These are phyloP conservation scores for Pristionchus entomophagus DNA, from an alignment of 2,888 invertebrate species.

Conservation along the genomic window DNA sequence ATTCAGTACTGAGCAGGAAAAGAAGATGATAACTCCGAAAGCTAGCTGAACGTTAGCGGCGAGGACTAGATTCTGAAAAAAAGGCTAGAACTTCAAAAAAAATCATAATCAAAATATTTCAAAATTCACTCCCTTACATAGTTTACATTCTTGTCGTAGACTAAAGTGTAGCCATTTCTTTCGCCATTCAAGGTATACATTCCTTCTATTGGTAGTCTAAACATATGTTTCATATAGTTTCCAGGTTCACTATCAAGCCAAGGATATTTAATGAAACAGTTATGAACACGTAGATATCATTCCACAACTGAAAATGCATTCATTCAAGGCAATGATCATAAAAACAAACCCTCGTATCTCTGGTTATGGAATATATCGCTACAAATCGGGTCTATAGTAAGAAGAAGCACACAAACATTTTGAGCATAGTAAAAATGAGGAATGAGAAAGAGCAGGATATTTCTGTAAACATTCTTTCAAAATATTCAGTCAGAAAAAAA, in stretches of 20 bases:
- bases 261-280: background rate
- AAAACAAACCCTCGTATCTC: too few relatives aligned
- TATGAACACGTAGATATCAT: background rate
- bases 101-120: too few relatives aligned
- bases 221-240: too few relatives aligned
- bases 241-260: background rate
- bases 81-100: background rate
- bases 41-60: too few relatives aligned
- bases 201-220: too few relatives aligned
- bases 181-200: too few relatives aligned
- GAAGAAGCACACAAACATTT: background rate
- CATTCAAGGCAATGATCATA: too few relatives aligned
- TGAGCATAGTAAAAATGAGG: background rate
- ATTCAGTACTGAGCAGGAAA: too few relatives aligned
- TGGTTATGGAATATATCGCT: background rate
- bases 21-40: too few relatives aligned
- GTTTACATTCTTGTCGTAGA: too few relatives aligned
- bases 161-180: too few relatives aligned
- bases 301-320: conserved; percentile 25
- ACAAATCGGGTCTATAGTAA: background rate
- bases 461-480: background rate
- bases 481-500: background rate
- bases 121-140: too few relatives aligned
- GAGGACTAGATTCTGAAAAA: conserved; percentile 30
- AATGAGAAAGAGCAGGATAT: background rate